Evolutionary conservation across 2,888 invertebrate genomes (phyloP).

Genomic region (Phlogophora meticulosa): DNA sequence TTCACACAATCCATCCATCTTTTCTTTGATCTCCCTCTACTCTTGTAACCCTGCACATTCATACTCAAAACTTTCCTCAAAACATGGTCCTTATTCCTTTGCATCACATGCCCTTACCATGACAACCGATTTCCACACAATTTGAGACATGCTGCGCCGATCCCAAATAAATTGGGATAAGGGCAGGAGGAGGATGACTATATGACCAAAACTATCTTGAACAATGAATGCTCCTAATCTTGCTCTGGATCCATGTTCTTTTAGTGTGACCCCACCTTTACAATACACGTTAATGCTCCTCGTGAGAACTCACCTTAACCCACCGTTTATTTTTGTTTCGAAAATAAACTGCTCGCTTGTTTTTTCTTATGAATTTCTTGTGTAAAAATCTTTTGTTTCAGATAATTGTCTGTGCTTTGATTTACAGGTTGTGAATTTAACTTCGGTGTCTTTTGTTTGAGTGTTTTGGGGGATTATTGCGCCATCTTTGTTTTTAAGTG

Average conservation of each 20-base stretch:
- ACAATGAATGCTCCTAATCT: too few species aligned
- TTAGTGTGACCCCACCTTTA: neutral
- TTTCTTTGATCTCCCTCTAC: too few species aligned
- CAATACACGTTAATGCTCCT: neutral
- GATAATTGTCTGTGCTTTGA: constrained; percentile 26
- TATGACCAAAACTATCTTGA: too few species aligned
- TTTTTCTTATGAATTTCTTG: constrained; percentile 40
- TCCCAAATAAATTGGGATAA: too few species aligned
- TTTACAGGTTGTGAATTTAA: constrained; percentile 28
- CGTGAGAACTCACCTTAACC: constrained; percentile 2
- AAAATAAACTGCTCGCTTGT: constrained; percentile 34
- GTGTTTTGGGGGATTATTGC: constrained; percentile 6
- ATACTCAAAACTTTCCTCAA: too few species aligned
- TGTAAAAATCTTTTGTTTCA: constrained; percentile 40
- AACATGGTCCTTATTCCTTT: too few species aligned
- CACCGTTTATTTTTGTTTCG: constrained; percentile 47
- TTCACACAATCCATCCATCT: too few species aligned
- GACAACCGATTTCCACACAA: too few species aligned
- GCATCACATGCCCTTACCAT: too few species aligned
- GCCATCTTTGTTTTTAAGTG: constrained; percentile 15
- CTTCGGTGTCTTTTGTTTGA: constrained; percentile 40
- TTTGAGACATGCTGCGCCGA: too few species aligned
- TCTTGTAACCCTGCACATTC: too few species aligned
- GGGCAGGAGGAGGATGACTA: too few species aligned
- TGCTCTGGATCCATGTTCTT: neutral